A percentile compares a stretch with the other conserved stretches of the same genome.
phyloP scores from a whole-genome alignment of 2,888 invertebrate species.

The Troides aeacus region DNA sequence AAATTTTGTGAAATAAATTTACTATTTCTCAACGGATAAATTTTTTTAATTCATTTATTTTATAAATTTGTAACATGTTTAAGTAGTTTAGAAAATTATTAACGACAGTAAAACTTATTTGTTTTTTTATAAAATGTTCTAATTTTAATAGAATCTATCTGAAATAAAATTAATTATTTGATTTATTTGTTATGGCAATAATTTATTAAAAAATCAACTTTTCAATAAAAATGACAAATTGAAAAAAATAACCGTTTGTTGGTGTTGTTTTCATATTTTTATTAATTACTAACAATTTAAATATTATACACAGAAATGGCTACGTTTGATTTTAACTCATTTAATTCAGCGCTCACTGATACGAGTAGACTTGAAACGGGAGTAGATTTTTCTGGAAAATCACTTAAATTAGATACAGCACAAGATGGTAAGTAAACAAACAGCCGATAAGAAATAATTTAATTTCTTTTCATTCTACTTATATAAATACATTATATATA shows the following conservation, averaged over 20 bases:
- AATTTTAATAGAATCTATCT: neutral
- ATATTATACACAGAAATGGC: conserved; percentile 56
- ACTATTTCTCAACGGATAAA: too few relatives aligned
- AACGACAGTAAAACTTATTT: too few relatives aligned
- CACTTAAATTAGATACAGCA: conserved; percentile 87
- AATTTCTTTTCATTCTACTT: neutral
- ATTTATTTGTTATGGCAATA: conserved; percentile 3
- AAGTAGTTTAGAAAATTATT: too few relatives aligned
- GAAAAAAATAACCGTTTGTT: conserved; percentile 56
- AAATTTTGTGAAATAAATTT: too few relatives aligned
- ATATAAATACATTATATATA: neutral
- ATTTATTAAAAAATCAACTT: conserved; percentile 9
- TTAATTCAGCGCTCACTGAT: conserved; percentile 70
- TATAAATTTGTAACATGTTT: too few relatives aligned
- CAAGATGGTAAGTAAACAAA: conserved; percentile 84
- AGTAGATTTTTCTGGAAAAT: conserved; percentile 90
- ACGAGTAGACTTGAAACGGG: conserved; percentile 76
- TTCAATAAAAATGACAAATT: conserved; percentile 42
- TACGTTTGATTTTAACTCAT: conserved; percentile 78
- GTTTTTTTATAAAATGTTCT: neutral
- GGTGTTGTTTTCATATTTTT: conserved; percentile 39
- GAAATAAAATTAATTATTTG: neutral
- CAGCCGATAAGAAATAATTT: neutral
- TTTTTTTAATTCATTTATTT: too few relatives aligned
- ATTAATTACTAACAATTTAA: conserved; percentile 37